Evolutionary conservation across 2,888 invertebrate genomes (phyloP), one percentile per base, ranked within the genome.

Genomic region (Ametastegia equiseti): DNA sequence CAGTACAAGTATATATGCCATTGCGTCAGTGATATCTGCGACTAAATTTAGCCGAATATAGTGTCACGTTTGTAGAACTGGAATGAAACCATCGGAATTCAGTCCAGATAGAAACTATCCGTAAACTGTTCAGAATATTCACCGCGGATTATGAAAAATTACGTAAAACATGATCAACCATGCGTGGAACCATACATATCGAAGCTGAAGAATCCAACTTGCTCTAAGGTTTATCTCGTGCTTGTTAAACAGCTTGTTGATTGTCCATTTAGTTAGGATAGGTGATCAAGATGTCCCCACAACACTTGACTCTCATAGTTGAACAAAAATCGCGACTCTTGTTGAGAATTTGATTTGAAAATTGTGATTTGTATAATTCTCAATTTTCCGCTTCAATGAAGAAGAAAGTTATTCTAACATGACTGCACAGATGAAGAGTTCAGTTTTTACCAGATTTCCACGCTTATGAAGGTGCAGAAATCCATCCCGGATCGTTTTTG

Each of bases 1-100:
- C 19, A 42, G 36, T 39, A 19, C 9, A 67, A 67, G 23, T n/a
- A n/a, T 23, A 27, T 67, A 42, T 39, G 4, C 11, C 23, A 39
- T 67, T 67, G 5, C 67, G 67, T 67, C 39, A 67, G 67, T 23
- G 39, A 67, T 67, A 67, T 67, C 39, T 42, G 39, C 9, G 39
- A 36, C 42, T 39, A 15, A 67, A 39, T 39, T 39, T 33, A 65
- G 36, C 27, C 63, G 36, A 65, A 33, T n/a, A 65, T 1, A 4
- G 15, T 65, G 15, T 9, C 4, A 23, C 36, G 5, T 23, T 0
- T 54, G 9, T 23, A 23, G 23, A 54, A 27, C 54, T 23, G 5
- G 23, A 54, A 54, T 54, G 0, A 54, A 54, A 54, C 0, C 23
- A 54, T 23, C 19, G 54, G 4, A 23, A 5, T 5, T 19, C n/a